Evolutionary conservation across 1,140 invertebrate species (phyloP).

Genomic region (Cydia strobilella): DNA sequence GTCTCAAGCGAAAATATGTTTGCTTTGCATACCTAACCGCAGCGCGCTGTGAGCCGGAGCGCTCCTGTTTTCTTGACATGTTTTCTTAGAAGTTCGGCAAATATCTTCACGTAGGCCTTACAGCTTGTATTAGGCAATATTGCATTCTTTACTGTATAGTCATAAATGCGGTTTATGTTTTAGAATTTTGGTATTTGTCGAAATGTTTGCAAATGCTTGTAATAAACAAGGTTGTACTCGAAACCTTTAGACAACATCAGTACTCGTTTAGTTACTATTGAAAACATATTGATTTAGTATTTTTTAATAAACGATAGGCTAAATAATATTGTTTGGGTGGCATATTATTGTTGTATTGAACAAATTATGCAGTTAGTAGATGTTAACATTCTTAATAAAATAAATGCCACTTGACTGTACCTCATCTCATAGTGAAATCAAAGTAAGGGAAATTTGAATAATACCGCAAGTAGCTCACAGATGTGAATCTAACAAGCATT

Average conservation of each 20-base stretch:
- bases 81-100: conserved; percentile 59
- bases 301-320: too few relatives aligned
- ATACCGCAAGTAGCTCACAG: neutral
- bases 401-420: too few relatives aligned
- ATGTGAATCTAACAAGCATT: neutral
- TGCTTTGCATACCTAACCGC: conserved; percentile 72
- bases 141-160: neutral
- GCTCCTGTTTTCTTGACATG: conserved; percentile 67
- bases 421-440: too few relatives aligned
- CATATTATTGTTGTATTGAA: too few relatives aligned
- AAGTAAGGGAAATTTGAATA: neutral
- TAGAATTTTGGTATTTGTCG: neutral
- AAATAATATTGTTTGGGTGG: too few relatives aligned
- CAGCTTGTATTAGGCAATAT: conserved; percentile 8
- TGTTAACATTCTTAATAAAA: too few relatives aligned
- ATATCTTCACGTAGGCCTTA: conserved; percentile 40
- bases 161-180: neutral
- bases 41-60: conserved; percentile 53
- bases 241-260: too few relatives aligned
- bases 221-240: too few relatives aligned
- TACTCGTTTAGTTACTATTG: too few relatives aligned
- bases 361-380: too few relatives aligned
- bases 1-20: conserved; percentile 78
- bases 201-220: neutral
- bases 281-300: too few relatives aligned